A percentile compares a stretch with the other conserved stretches of the same genome.
Conservation (phyloP, 2,888 invertebrate species). For the Hydropsyche betteni region DNA sequence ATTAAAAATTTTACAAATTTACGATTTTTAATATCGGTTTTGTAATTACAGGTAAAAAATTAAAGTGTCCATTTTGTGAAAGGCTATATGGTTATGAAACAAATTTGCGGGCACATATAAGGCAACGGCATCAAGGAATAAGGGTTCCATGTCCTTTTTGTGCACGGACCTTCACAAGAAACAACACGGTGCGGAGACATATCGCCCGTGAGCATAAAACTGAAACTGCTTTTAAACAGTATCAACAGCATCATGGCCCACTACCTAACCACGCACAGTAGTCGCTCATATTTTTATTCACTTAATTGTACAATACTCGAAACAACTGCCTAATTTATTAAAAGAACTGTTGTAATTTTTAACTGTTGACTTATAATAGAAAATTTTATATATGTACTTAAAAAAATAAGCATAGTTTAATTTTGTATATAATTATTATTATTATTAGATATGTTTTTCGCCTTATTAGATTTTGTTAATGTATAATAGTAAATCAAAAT, state of each 20-base stretch:
- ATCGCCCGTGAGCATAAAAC: constrained; percentile 91
- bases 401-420: constrained; percentile 38
- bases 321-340: constrained; percentile 8
- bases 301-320: constrained; percentile 22
- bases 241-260: constrained; percentile 67
- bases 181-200: constrained; percentile 90
- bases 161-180: constrained; percentile 88
- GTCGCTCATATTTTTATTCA: constrained; percentile 50
- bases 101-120: constrained; percentile 88
- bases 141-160: constrained; percentile 92
- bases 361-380: constrained; percentile 40
- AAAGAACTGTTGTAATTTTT: constrained; percentile 31
- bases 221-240: constrained; percentile 73
- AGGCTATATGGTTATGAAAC: constrained; percentile 93
- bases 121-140: constrained; percentile 91
- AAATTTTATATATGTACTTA: constrained; percentile 40
- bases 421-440: constrained; percentile 40
- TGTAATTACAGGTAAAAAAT: constrained; percentile 79
- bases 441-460: constrained; percentile 31
- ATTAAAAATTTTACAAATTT: background rate
- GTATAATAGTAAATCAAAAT: constrained; percentile 22
- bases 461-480: constrained; percentile 37
- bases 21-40: background rate
- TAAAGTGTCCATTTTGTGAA: constrained; percentile 93
- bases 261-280: constrained; percentile 74